Evolutionary conservation across 2,888 invertebrate species (phyloP).

Genomic region (Tanypteryx hageni): DNA sequence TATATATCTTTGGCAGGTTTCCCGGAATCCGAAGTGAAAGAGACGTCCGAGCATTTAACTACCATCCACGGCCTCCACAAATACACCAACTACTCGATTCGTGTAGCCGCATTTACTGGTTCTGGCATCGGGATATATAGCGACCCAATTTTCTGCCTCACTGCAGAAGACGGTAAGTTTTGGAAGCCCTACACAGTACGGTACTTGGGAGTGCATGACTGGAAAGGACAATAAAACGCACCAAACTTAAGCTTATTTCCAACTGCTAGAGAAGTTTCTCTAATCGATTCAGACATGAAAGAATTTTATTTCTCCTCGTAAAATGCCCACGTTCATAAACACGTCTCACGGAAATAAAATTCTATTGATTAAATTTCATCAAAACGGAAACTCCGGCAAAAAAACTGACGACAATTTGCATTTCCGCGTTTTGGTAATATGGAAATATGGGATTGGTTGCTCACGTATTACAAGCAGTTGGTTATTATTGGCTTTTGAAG

Average conservation of each 20-base stretch:
- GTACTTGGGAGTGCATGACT: neutral
- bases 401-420: too few species aligned
- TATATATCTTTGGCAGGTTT: neutral
- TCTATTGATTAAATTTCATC: too few species aligned
- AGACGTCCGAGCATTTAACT: conserved; percentile 68
- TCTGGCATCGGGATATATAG: conserved; percentile 75
- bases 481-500: too few species aligned
- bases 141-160: conserved; percentile 73
- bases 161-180: conserved; percentile 74
- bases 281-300: too few species aligned
- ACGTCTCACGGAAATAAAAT: too few species aligned
- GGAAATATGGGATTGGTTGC: too few species aligned
- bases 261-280: neutral
- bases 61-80: conserved; percentile 72
- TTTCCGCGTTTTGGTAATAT: too few species aligned
- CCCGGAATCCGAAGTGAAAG: conserved; percentile 70
- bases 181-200: neutral
- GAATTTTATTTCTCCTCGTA: too few species aligned
- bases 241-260: neutral
- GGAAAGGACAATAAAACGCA: neutral
- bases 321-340: too few species aligned
- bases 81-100: conserved; percentile 76
- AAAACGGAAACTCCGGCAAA: too few species aligned
- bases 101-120: conserved; percentile 75
- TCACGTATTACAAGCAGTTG: too few species aligned